Evolutionary conservation across 2,797 vertebrate genomes (phyloP).

Genomic region (Fringilla coelebs): DNA sequence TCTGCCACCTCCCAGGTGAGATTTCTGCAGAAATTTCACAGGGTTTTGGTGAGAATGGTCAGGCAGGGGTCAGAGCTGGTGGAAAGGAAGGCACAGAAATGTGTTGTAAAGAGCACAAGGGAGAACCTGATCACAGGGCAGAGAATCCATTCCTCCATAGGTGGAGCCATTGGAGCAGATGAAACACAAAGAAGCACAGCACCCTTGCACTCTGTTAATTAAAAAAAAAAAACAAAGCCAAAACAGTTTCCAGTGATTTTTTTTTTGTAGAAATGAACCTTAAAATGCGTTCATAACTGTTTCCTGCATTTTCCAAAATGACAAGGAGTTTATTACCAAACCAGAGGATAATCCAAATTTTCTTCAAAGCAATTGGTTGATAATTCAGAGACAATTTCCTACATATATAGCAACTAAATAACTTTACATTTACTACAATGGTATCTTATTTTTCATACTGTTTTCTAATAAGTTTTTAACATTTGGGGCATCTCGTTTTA

Average conservation of each 20-base stretch:
- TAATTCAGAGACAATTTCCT: background rate
- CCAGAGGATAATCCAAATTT: background rate
- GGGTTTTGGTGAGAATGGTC: background rate
- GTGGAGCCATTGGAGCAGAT: background rate
- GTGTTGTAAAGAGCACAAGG: background rate
- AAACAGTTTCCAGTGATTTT: background rate
- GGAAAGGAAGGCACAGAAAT: background rate
- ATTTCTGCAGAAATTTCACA: background rate
- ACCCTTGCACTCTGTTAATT: background rate
- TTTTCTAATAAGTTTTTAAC: background rate
- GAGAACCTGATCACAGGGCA: background rate
- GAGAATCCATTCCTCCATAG: background rate
- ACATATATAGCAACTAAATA: background rate
- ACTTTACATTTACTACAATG: background rate
- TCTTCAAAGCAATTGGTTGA: background rate
- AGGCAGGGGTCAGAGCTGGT: background rate
- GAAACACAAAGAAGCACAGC: background rate
- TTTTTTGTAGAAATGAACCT: background rate
- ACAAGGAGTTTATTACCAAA: background rate
- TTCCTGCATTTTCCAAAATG: background rate
- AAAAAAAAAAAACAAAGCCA: background rate
- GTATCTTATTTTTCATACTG: background rate
- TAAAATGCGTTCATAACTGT: background rate
- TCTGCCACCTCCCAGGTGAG: rapidly evolving
- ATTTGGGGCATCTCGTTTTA: background rate